Conservation (phyloP, 2,888 invertebrate genomes). For the Hypomecis punctinalis region DNA sequence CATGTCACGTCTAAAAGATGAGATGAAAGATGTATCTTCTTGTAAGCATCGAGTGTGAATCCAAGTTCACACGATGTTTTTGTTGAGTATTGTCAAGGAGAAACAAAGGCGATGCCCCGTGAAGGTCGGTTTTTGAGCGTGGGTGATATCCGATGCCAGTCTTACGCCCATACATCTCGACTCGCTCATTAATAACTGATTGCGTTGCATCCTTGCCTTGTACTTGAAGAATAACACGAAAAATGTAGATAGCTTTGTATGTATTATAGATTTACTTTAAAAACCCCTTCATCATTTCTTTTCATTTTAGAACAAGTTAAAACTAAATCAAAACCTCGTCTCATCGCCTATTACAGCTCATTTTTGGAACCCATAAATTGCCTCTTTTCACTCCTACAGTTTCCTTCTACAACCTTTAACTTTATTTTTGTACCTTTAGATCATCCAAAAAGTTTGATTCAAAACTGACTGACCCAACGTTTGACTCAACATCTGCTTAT, state of each 20-base stretch:
- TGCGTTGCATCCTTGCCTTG: conserved; percentile 44
- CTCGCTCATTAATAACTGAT: conserved; percentile 40
- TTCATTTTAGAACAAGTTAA: too few relatives aligned
- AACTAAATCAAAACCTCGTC: too few relatives aligned
- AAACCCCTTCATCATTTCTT: too few relatives aligned
- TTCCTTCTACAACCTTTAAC: too few relatives aligned
- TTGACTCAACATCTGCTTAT: conserved; percentile 2
- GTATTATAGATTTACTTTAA: too few relatives aligned
- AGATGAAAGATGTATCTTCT: neutral
- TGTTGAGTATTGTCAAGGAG: conserved; percentile 48
- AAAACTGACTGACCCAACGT: neutral
- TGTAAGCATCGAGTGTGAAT: conserved; percentile 26
- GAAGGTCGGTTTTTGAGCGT: conserved; percentile 59
- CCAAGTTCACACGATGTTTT: conserved; percentile 45
- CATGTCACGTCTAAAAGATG: neutral
- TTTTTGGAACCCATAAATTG: too few relatives aligned
- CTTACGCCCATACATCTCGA: conserved; percentile 61
- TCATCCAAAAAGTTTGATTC: too few relatives aligned
- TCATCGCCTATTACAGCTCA: too few relatives aligned
- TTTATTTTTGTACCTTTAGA: too few relatives aligned
- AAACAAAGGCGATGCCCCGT: conserved; percentile 56
- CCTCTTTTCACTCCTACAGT: too few relatives aligned
- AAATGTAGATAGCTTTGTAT: too few relatives aligned
- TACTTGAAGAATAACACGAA: neutral
- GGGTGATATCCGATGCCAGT: conserved; percentile 55